Percentiles rank a stretch among this genome's conserved stretches.
Evolutionary conservation across 1,140 invertebrate genomes (phyloP).

Genomic region (Caenorhabditis latens): DNA sequence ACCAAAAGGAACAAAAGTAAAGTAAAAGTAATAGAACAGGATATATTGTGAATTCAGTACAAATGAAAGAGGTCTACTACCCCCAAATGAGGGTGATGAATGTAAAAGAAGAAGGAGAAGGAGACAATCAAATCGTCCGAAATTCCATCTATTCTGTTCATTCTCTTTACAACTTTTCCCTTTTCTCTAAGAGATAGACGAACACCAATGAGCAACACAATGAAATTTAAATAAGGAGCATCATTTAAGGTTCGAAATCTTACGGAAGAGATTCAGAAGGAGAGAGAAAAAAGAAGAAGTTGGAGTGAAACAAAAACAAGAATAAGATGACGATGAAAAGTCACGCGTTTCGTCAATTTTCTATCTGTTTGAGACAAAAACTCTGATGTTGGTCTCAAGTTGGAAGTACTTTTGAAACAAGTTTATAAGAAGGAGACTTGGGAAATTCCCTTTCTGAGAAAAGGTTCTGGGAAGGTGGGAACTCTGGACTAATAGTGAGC

Average conservation of each 20-base stretch:
- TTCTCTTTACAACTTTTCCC: not conserved
- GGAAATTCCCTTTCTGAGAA: too few relatives aligned
- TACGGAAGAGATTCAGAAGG: not conserved
- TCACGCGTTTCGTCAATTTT: not conserved
- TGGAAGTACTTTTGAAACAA: not conserved
- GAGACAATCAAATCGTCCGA: conserved; percentile 49
- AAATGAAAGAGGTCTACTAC: conserved; percentile 3
- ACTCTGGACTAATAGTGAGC: too few relatives aligned
- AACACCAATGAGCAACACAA: conserved; percentile 31
- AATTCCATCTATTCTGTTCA: conserved; percentile 20
- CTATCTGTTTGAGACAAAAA: not conserved
- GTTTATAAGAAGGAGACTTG: not conserved
- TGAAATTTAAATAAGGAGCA: not conserved
- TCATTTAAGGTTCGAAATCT: not conserved
- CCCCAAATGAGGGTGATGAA: conserved; percentile 44
- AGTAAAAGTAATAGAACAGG: not conserved
- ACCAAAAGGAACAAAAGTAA: not conserved
- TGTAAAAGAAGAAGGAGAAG: conserved; percentile 33
- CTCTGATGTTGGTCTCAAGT: conserved; percentile 29
- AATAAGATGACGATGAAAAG: conserved; percentile 45
- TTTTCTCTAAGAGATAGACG: not conserved
- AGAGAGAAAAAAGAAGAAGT: not conserved
- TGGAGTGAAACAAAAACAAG: not conserved
- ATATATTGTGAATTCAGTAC: not conserved
- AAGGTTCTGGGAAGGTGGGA: too few relatives aligned